Evolutionary conservation across 2,113 vertebrate species (phyloP), one percentile per base, ranked within the genome.

Genomic region (Cryptotis parvus): DNA sequence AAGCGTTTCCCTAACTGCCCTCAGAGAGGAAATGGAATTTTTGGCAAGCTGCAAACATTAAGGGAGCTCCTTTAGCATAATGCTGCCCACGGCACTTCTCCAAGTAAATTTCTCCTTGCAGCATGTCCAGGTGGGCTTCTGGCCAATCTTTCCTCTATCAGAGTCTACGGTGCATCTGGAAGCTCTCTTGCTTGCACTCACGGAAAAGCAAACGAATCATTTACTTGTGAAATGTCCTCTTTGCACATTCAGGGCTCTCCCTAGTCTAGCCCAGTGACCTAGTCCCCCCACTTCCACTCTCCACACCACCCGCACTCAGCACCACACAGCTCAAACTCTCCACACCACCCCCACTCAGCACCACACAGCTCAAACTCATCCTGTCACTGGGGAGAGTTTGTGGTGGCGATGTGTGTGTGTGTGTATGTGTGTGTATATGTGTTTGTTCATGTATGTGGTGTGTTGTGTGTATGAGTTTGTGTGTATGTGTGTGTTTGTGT

Each of bases 1-100:
- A 63, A 84, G 87, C 82, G 37, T 11, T 68, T 63, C 68, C 37
- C 86, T 75, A n/a, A 79, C 73, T 68, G 61, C 35, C 69, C n/a
- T 18, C 63, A 87, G 61, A 80, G 2, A 88, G 65, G 43, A 52
- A 84, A 61, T 37, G 65, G 79, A 33, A 33, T 41, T 39, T 77
- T 2, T 18, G 79, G 35, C 29, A 1, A 66, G 63, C 0, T 0
- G 5, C 29, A 79, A 77, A 39, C 79, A 66, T 35, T 39, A 41
- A 87, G 58, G 68, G 33, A 76, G 49, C 52, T 55, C 18, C 37
- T 61, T 52, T 24, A 41, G 78, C 52, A 37, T 8, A 14, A 24
- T 3, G n/a, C 9, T 63, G 18, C n/a, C 74, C 37, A 63, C 0
- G 0, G 84, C 55, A 73, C 39, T 18, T 85, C 43, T 85, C 65